Conservation (phyloP, 2,113 vertebrate species). For the Bubo blakistoni region DNA sequence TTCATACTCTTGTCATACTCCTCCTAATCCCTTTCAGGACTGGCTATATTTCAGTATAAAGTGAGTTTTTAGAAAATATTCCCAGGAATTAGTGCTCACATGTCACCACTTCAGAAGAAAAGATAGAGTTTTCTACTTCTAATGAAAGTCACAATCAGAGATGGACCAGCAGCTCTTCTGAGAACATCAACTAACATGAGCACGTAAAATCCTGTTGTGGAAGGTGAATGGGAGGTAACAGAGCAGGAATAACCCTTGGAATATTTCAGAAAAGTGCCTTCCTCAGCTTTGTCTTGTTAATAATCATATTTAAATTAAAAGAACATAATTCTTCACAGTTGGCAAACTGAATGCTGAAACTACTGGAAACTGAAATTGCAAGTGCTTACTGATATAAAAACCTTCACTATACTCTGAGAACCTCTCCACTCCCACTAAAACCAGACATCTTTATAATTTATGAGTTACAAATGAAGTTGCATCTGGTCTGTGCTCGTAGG, state of each 20-base stretch:
- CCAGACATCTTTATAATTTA: neutral
- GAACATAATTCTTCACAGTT: neutral
- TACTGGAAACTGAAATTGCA: neutral
- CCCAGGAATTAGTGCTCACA: neutral
- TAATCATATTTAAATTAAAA: conserved; percentile 13
- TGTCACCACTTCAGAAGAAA: neutral
- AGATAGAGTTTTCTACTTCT: neutral
- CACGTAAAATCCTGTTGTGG: neutral
- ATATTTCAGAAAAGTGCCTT: neutral
- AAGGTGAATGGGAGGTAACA: neutral
- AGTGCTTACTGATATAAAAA: neutral
- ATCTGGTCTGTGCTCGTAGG: neutral
- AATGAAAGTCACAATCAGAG: neutral
- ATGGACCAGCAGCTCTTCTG: neutral
- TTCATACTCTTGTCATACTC: neutral
- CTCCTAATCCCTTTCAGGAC: neutral
- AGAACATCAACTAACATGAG: neutral
- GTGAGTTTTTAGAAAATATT: neutral
- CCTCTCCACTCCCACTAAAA: neutral
- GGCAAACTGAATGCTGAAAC: neutral
- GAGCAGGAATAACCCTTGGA: neutral
- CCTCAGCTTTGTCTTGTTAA: neutral
- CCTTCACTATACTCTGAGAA: neutral
- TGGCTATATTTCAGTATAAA: neutral
- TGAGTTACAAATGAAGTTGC: neutral